Conservation (phyloP, 1,140 invertebrate genomes). For the Tigriopus japonicus region DNA sequence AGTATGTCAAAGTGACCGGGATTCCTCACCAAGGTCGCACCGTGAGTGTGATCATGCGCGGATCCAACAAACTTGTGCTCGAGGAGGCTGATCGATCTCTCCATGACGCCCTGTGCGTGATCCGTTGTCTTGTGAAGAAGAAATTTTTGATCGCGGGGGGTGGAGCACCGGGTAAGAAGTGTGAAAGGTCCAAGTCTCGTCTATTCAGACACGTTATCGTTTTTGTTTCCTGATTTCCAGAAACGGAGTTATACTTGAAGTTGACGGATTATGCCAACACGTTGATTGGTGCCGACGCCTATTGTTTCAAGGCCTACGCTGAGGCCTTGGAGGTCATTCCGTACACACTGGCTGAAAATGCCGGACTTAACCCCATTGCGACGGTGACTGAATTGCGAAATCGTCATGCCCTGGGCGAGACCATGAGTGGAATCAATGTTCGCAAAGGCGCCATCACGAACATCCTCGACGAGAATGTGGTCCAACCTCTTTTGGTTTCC, state of each 20-base stretch:
- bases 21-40: slow-evolving; percentile 71
- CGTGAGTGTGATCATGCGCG: slow-evolving; percentile 79
- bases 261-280: slow-evolving; percentile 63
- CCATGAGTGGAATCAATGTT: slow-evolving; percentile 84
- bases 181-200: too few relatives aligned
- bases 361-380: slow-evolving; percentile 89
- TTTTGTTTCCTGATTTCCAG: too few relatives aligned
- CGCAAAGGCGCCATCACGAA: slow-evolving; percentile 79
- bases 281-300: slow-evolving; percentile 75
- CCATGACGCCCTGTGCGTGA: slow-evolving; percentile 94
- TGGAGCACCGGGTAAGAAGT: slow-evolving; percentile 48
- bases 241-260: slow-evolving; percentile 75
- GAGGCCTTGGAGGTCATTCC: slow-evolving; percentile 93
- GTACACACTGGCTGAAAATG: slow-evolving; percentile 96
- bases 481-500: slow-evolving; percentile 90
- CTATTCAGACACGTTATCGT: too few relatives aligned
- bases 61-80: slow-evolving; percentile 86
- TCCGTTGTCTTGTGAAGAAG: slow-evolving; percentile 88
- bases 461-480: slow-evolving; percentile 89
- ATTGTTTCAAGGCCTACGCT: slow-evolving; percentile 80
- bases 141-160: slow-evolving; percentile 73
- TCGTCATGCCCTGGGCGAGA: slow-evolving; percentile 46
- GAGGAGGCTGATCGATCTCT: slow-evolving; percentile 89
- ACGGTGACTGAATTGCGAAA: slow-evolving; percentile 94
- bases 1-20: slow-evolving; percentile 79